These are phyloP conservation scores for Drosophila ananassae DNA, from an alignment of 1,140 invertebrate species.

Conservation along the genomic window DNA sequence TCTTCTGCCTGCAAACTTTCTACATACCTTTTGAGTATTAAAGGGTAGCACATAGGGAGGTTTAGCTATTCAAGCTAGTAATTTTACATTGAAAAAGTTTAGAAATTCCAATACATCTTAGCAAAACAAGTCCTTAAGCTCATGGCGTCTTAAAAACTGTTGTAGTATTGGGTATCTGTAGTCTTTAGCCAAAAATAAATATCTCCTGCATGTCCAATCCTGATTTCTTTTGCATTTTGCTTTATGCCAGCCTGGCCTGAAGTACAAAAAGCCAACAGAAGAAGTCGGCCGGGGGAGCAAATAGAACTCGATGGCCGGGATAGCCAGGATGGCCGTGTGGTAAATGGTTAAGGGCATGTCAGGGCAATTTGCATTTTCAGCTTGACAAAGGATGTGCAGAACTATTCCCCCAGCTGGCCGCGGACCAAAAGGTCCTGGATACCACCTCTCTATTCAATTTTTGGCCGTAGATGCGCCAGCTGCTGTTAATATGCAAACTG, in stretches of 20 bases:
- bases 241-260: constrained; percentile 57
- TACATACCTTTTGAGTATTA: constrained; percentile 30
- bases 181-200: neutral
- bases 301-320: constrained; percentile 32
- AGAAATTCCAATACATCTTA: neutral
- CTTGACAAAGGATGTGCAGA: constrained; percentile 78
- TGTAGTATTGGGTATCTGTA: constrained; percentile 5
- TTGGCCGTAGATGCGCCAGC: constrained; percentile 49
- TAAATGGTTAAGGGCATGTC: constrained; percentile 81
- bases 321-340: constrained; percentile 48
- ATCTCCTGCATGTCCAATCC: constrained; percentile 45
- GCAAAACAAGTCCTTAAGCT: no score
- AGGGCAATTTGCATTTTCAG: constrained; percentile 81
- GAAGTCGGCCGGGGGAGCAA: constrained; percentile 35
- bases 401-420: constrained; percentile 36
- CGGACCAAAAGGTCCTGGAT: constrained; percentile 2
- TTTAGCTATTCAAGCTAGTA: neutral
- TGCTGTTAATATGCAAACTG: constrained; percentile 80
- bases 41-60: constrained; percentile 4
- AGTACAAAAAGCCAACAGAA: constrained; percentile 32
- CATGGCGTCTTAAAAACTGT: neutral
- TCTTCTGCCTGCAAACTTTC: constrained; percentile 45
- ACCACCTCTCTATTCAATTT: constrained; percentile 47
- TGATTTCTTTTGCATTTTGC: constrained; percentile 76
- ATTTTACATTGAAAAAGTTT: neutral